Evolutionary conservation across 2,888 invertebrate species (phyloP).

Genomic region (Azorinus chamasolen): DNA sequence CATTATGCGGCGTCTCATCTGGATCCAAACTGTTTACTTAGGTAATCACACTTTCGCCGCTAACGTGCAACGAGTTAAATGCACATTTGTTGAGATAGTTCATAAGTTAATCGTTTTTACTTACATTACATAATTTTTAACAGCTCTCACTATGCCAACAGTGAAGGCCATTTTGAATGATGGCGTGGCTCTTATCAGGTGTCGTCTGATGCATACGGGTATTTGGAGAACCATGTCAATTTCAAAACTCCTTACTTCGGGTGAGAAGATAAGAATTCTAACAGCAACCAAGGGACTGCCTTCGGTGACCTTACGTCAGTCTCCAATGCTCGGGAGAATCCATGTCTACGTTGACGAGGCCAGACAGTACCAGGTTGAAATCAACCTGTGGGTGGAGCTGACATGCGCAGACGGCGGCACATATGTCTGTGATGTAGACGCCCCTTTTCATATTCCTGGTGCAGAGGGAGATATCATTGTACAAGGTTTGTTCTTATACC

Average conservation of each 20-base stretch:
- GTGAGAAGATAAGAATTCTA: constrained; percentile 14
- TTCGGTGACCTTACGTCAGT: background rate
- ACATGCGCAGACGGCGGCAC: constrained; percentile 60
- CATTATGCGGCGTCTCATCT: no score
- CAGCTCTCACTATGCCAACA: constrained; percentile 49
- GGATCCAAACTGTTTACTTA: no score
- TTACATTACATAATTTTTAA: background rate
- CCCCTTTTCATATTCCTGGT: constrained; percentile 6
- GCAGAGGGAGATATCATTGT: no score
- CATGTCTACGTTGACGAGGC: background rate
- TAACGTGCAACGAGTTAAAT: no score
- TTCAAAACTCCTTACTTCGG: constrained; percentile 22
- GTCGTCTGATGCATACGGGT: constrained; percentile 64
- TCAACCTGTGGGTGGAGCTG: constrained; percentile 60
- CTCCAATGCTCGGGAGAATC: background rate
- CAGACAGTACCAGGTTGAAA: background rate
- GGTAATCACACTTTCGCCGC: no score
- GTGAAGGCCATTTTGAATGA: constrained; percentile 58
- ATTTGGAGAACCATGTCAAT: constrained; percentile 53
- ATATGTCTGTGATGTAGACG: constrained; percentile 51
- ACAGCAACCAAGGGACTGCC: constrained; percentile 4
- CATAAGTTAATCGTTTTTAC: no score
- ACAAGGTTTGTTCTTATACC: no score
- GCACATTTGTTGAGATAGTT: no score
- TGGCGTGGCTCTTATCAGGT: constrained; percentile 58